Conservation (phyloP, 2,113 vertebrate species). For the Pluvialis apricaria region DNA sequence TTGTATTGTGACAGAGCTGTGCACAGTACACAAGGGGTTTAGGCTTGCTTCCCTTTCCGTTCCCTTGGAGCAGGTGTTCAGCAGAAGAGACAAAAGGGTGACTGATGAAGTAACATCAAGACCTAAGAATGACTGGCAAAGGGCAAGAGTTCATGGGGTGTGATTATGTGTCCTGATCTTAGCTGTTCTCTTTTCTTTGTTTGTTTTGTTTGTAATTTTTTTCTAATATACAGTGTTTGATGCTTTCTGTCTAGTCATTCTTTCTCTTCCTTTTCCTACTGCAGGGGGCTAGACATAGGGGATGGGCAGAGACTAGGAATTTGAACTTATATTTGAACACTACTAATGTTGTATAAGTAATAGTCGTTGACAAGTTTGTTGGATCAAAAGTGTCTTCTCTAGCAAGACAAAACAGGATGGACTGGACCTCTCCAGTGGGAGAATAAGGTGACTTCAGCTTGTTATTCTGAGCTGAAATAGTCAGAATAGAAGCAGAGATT, state of each 20-base stretch:
- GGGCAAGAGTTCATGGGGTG: background rate
- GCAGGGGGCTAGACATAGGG: background rate
- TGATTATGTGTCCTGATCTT: background rate
- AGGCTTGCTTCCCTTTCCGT: slow-evolving; percentile 2
- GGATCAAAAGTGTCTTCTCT: background rate
- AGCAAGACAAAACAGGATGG: background rate
- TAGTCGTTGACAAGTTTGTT: background rate
- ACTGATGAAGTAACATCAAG: background rate
- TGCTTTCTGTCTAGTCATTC: background rate
- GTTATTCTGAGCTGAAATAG: background rate
- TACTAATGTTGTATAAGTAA: background rate
- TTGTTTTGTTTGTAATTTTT: background rate
- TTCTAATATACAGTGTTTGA: background rate
- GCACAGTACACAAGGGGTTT: background rate
- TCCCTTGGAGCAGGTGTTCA: slow-evolving; percentile 17
- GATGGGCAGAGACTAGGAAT: background rate
- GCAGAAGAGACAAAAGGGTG: background rate
- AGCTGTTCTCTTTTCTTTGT: background rate
- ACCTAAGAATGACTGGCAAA: background rate
- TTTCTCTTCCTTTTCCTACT: background rate
- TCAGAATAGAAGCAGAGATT: background rate
- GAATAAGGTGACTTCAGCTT: background rate
- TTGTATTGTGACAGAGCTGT: slow-evolving; percentile 20
- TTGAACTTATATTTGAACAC: background rate
- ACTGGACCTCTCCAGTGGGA: background rate